Evolutionary conservation across 2,113 vertebrate species (phyloP), one percentile per base, ranked within the genome.

Genomic region (Neogale vison): DNA sequence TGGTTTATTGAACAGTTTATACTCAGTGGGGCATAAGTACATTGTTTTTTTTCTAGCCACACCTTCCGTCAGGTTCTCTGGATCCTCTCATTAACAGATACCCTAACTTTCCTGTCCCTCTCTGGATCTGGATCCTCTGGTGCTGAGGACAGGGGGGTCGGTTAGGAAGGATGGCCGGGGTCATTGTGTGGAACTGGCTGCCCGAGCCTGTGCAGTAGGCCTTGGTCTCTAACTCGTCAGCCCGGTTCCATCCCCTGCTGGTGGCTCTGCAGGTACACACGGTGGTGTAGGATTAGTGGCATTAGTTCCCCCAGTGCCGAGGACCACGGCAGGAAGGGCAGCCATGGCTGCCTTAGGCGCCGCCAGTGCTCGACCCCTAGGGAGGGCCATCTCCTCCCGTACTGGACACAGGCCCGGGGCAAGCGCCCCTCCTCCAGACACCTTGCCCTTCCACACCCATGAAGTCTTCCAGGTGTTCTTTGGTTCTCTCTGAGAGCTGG

Each of bases 261-360:
- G 36, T 18, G 20, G 21, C 74, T 57, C 80, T 14, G 34, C 7
- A 11, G 31, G 63, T 39, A 26, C 1, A 20, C 14, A 0, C 0
- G 39, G 34, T 20, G 65, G 21, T 42, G 57, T 81, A 36, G 42
- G 21, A 21, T 4, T 59, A 59, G 57, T 59, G 23, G 42, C 17
- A 21, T 4, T 24, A 24, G 23, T 59, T 24, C 8, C 23, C 57
- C 57, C 2, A 4, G 34, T 7, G 4, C 4, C n/a, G 39, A 92
- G 18, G 26, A 57, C 23, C 52, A 24, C 6, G 10, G 36, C 87
- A 42, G 81, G 45, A 65, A 31, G 67, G 47, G 12, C 15, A 39
- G 24, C 31, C 39, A 5, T 14, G 34, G 45, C 52, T 59, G 8
- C 42, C 26, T 14, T 7, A 23, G 31, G 6, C 55, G 20, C 29